Evolutionary conservation across 2,113 vertebrate genomes (phyloP).

Genomic region (Argyrosomus japonicus): DNA sequence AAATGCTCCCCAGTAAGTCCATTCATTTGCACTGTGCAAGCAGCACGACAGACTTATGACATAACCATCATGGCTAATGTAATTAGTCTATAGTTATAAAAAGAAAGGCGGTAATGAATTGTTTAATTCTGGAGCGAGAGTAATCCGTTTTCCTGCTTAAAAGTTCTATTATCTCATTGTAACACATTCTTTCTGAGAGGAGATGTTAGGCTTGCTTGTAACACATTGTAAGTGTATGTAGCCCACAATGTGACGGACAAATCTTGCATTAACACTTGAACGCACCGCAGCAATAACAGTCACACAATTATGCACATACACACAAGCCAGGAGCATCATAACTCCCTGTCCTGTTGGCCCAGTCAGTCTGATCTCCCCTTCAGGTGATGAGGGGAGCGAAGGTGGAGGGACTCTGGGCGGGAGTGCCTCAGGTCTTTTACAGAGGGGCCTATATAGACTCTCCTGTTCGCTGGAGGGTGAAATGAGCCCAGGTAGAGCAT

Average conservation of each 20-base stretch:
- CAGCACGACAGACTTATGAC: constrained; percentile 75
- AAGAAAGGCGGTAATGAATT: constrained; percentile 80
- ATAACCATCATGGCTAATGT: constrained; percentile 73
- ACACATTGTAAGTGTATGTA: constrained; percentile 36
- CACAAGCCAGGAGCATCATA: constrained; percentile 62
- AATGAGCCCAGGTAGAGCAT: constrained; percentile 83
- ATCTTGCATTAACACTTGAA: constrained; percentile 58
- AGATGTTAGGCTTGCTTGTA: constrained; percentile 51
- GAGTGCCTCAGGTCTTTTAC: constrained; percentile 75
- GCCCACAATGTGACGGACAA: constrained; percentile 40
- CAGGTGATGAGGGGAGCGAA: constrained; percentile 59
- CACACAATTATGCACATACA: constrained; percentile 52
- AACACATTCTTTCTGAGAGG: constrained; percentile 52
- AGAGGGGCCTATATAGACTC: constrained; percentile 71
- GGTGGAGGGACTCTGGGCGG: constrained; percentile 72
- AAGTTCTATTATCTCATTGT: constrained; percentile 68
- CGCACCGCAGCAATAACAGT: constrained; percentile 38
- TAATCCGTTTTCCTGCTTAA: constrained; percentile 70
- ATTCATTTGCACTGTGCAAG: constrained; percentile 76
- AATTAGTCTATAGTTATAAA: constrained; percentile 82
- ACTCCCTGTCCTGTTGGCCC: constrained; percentile 77
- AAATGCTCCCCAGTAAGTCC: constrained; percentile 45
- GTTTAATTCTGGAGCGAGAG: constrained; percentile 73
- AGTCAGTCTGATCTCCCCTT: constrained; percentile 69
- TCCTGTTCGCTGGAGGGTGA: constrained; percentile 83